Evolutionary conservation across 2,888 invertebrate genomes (phyloP), one percentile per base, ranked within the genome.

Genomic region (Caenorhabditis sp.): DNA sequence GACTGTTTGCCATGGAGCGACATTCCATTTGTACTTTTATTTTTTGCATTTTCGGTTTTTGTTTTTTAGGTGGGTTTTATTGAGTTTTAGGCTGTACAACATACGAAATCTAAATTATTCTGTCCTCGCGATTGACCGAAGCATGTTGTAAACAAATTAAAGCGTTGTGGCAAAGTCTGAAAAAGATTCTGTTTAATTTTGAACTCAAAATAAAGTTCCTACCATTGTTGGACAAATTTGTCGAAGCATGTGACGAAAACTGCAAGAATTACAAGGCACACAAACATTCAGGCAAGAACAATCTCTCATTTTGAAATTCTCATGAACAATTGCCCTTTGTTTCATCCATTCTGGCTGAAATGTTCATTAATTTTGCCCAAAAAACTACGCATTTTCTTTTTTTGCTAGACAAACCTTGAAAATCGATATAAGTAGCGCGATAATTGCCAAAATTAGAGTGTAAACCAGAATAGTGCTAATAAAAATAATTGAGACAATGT

Each of bases 341-440:
- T 65, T 64, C 38, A 70, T 61, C 65, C 57, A 65, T 43, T 70
- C 50, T 5, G 70, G 70, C 64, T 69, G 60, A n/a, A n/a, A n/a
- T n/a, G n/a, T n/a, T n/a, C 21, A 68, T 59, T 21, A 50, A 53
- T 53, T 8, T 59, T 59, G 14, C 5, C 23, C 4, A 53, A 53
- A 53, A 53, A 20, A 53, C 20, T 53, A 12, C 8, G 4, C 4
- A 10, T 7, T 7, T 7, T 4, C 31, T 31, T 31, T 31, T 31
- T 31, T 31, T 31, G 4, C 10, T 10, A 31, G 10, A 7, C 20
- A n/a, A 20, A 53, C 53, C 23, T 56, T 56, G 27, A 56, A 56
- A 56, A 56, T 25, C 10, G 10, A 5, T 1, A 56, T 56, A 12
- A 25, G 17, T 12, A 56, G 27, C 5, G 56, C 56, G 17, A 56